phyloP scores from a whole-genome alignment of 92 coral and sea anemone genomes.

The Muricea muricata region DNA sequence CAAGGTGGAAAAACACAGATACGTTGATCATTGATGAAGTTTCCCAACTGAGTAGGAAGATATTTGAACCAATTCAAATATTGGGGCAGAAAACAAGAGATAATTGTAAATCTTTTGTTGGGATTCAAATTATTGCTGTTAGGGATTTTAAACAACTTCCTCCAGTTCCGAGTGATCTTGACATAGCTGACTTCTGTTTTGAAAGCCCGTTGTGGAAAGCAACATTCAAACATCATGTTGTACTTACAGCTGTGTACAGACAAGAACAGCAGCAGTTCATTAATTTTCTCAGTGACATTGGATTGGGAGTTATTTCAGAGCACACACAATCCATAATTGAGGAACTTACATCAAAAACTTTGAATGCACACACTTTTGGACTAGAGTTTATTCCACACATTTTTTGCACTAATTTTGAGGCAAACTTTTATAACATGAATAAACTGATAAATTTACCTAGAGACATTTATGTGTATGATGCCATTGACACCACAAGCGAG shows the following conservation, averaged over 20 bases:
- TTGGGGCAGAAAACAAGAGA: constrained; percentile 23
- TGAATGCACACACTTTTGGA: neutral
- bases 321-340: neutral
- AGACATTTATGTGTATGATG: constrained; percentile 1
- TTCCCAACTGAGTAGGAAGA: constrained; percentile 61
- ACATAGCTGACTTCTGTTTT: constrained; percentile 55
- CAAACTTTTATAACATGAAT: neutral
- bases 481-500: neutral
- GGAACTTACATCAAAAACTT: neutral
- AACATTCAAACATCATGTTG: constrained; percentile 58
- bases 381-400: neutral
- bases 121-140: constrained; percentile 66
- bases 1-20: constrained; percentile 62
- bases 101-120: constrained; percentile 49
- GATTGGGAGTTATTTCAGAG: constrained; percentile 12
- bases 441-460: constrained; percentile 4
- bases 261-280: constrained; percentile 51
- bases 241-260: constrained; percentile 41
- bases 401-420: constrained; percentile 10
- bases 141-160: constrained; percentile 71
- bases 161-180: constrained; percentile 59
- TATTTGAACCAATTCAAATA: constrained; percentile 40
- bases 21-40: constrained; percentile 67
- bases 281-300: constrained; percentile 29
- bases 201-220: constrained; percentile 54